Conservation (phyloP, 2,797 vertebrate species). For the Syngnathus acus region DNA sequence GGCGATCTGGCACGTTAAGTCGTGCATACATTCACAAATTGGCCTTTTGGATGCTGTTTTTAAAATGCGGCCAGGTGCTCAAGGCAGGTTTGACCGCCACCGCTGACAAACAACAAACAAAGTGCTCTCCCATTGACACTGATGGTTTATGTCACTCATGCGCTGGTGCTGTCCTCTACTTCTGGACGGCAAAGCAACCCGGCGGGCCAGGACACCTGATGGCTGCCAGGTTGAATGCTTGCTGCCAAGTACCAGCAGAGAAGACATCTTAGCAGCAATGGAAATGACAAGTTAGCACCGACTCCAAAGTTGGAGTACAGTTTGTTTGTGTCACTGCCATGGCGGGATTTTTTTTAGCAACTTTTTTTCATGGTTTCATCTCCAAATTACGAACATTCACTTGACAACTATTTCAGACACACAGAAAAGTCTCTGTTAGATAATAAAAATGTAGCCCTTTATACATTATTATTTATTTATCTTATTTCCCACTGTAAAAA, state of each 20-base stretch:
- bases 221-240: slow-evolving; percentile 34
- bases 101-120: slow-evolving; percentile 53
- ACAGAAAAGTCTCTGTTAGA: too few species aligned
- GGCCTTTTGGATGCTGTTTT: slow-evolving; percentile 13
- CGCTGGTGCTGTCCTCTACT: slow-evolving; percentile 31
- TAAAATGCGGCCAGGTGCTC: slow-evolving; percentile 58
- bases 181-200: slow-evolving; percentile 26
- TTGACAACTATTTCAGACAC: background rate
- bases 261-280: slow-evolving; percentile 31
- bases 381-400: background rate
- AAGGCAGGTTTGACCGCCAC: slow-evolving; percentile 57
- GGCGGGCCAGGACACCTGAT: slow-evolving; percentile 42
- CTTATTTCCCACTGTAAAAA: background rate
- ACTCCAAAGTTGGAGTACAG: background rate
- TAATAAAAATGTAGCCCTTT: too few species aligned
- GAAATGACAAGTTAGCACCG: background rate
- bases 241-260: slow-evolving; percentile 31
- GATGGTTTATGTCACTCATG: slow-evolving; percentile 44
- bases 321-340: background rate
- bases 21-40: slow-evolving; percentile 4
- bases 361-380: background rate
- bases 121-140: slow-evolving; percentile 37
- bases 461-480: background rate
- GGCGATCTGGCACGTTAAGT: slow-evolving; percentile 7
- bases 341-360: background rate